Conservation (phyloP, 2,888 invertebrate genomes). For the Xanthostigma xanthostigma region DNA sequence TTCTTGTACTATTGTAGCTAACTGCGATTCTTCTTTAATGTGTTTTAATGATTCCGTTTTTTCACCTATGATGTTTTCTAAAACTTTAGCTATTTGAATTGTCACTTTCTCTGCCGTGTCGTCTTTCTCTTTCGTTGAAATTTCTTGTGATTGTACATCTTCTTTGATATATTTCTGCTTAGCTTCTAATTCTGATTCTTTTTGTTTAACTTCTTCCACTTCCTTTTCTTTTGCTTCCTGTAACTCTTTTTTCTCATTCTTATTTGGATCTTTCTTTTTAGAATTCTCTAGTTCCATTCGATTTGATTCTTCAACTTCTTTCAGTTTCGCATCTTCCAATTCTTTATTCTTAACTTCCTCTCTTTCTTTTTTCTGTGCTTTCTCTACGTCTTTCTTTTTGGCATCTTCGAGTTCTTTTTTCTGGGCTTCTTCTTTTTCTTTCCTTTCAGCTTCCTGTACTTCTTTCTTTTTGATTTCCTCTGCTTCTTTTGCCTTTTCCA, state of each 20-base stretch:
- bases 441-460: constrained; percentile 3
- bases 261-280: background rate
- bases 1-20: constrained; percentile 32
- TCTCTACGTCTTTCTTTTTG: background rate
- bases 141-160: constrained; percentile 1
- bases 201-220: background rate
- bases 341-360: background rate
- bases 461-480: constrained; percentile 1
- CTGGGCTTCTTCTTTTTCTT: constrained; percentile 6
- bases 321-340: background rate
- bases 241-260: constrained; percentile 4
- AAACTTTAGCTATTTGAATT: background rate
- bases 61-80: constrained; percentile 12
- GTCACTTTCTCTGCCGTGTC: constrained; percentile 4
- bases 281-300: background rate
- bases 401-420: constrained; percentile 8
- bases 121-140: constrained; percentile 1
- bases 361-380: background rate
- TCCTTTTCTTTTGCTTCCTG: background rate
- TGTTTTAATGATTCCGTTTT: constrained; percentile 10
- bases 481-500: constrained; percentile 14
- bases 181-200: background rate
- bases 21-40: constrained; percentile 27
- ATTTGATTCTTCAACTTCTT: background rate
- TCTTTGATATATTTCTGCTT: constrained; percentile 1